Evolutionary conservation across 2,888 invertebrate species (phyloP).

Genomic region (Eupithecia centaureata): DNA sequence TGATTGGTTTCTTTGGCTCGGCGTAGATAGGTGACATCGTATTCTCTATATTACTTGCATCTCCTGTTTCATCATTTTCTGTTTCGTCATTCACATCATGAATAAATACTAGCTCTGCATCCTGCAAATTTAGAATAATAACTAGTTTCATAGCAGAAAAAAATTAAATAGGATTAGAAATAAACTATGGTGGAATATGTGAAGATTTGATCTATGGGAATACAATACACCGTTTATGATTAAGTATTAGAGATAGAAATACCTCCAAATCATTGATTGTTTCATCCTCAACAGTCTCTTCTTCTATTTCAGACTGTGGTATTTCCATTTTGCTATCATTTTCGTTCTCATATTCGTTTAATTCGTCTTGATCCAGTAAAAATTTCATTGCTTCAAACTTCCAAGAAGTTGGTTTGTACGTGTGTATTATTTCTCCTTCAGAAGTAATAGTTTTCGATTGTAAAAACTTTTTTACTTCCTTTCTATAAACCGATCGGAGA

Average conservation of each 20-base stretch:
- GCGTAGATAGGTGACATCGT: constrained; percentile 24
- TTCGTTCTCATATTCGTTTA: constrained; percentile 21
- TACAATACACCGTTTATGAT: too few relatives aligned
- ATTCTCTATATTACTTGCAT: constrained; percentile 19
- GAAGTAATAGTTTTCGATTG: constrained; percentile 44
- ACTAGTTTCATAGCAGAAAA: too few relatives aligned
- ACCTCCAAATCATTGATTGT: constrained; percentile 29
- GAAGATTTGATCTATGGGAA: too few relatives aligned
- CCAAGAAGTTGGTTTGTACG: constrained; percentile 50
- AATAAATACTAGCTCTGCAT: constrained; percentile 36
- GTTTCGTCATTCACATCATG: constrained; percentile 23
- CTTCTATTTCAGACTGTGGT: constrained; percentile 31
- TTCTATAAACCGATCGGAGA: constrained; percentile 53
- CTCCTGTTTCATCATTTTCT: constrained; percentile 33
- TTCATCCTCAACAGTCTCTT: constrained; percentile 37
- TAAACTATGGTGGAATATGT: too few relatives aligned
- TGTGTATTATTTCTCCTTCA: constrained; percentile 49
- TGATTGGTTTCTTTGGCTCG: constrained; percentile 20
- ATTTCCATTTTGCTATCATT: constrained; percentile 28
- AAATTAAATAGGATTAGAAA: too few relatives aligned
- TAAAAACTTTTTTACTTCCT: constrained; percentile 48
- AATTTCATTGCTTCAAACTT: constrained; percentile 53
- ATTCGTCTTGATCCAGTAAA: constrained; percentile 37
- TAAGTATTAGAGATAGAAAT: background rate
- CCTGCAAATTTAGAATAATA: constrained; percentile 35